A percentile compares a stretch with the other conserved stretches of the same genome.
phyloP scores from a whole-genome alignment of 2,888 invertebrate genomes.

The Drosophila nigricruria region DNA sequence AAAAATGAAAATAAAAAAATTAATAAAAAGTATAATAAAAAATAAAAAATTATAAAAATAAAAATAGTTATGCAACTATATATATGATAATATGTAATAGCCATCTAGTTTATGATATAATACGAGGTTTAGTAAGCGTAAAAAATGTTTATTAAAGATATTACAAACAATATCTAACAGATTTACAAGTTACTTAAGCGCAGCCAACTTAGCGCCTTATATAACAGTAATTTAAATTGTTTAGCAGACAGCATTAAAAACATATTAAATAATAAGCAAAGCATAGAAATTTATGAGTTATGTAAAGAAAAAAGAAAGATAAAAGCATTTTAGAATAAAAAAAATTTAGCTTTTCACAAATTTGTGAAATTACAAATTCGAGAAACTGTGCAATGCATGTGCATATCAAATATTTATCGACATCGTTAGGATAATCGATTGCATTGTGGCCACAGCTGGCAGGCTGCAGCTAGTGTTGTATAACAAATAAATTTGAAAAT shows the following conservation, averaged over 20 bases:
- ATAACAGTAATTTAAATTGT: neutral
- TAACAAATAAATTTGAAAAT: conserved; percentile 6
- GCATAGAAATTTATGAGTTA: too few relatives aligned
- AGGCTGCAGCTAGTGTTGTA: conserved; percentile 30
- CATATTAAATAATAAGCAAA: too few relatives aligned
- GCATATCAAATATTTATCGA: conserved; percentile 4
- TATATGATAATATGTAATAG: neutral
- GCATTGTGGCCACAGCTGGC: neutral
- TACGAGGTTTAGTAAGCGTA: conserved; percentile 2
- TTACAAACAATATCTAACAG: neutral
- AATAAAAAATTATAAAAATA: conserved; percentile 14
- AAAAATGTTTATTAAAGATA: neutral
- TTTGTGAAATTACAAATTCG: conserved; percentile 8
- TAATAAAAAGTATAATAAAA: too few relatives aligned
- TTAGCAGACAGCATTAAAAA: neutral
- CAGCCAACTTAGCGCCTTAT: neutral
- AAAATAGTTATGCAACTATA: conserved; percentile 50
- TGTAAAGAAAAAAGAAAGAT: too few relatives aligned
- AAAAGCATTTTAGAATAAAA: too few relatives aligned
- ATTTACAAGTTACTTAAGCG: neutral
- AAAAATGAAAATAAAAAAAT: conserved; percentile 21
- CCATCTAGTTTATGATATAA: conserved; percentile 36
- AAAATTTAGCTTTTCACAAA: neutral
- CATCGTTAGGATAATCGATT: conserved; percentile 28
- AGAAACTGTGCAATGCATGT: neutral